Conservation (phyloP, 2,797 vertebrate species). For the Galago senegalensis region DNA sequence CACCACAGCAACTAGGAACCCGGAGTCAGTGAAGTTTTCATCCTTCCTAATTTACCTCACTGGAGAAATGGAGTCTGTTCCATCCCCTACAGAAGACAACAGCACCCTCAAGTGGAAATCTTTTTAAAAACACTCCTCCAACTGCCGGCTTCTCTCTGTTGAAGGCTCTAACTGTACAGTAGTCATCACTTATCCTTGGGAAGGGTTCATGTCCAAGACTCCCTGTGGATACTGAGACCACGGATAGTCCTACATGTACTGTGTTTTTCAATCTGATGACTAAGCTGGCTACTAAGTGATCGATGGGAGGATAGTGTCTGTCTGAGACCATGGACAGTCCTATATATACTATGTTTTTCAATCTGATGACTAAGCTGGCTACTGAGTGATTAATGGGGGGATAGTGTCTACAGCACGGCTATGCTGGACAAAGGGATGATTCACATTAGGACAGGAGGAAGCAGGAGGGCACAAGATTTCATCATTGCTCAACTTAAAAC, state of each 20-base stretch:
- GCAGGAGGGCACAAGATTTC: too few relatives aligned
- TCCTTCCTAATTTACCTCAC: neutral
- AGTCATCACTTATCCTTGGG: neutral
- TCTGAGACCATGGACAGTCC: neutral
- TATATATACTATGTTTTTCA: neutral
- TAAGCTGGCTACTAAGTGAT: neutral
- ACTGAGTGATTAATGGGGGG: neutral
- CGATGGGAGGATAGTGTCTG: too few relatives aligned
- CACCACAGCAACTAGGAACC: neutral
- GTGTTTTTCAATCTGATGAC: neutral
- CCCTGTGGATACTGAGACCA: neutral
- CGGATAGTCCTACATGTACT: neutral
- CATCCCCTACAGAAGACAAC: neutral
- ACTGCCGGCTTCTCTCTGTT: too few relatives aligned
- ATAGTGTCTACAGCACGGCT: too few relatives aligned
- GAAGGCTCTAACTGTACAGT: neutral
- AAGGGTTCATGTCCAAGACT: neutral
- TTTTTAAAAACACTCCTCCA: neutral
- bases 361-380: neutral
- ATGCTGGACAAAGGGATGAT: too few relatives aligned
- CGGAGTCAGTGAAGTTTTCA: neutral
- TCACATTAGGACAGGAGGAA: neutral
- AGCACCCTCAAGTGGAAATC: neutral
- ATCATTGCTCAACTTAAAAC: neutral
- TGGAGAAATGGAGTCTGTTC: neutral